A percentile compares a stretch with the other conserved stretches of the same genome.
Conservation (phyloP, 1,140 invertebrate genomes). For the Habropoda laboriosa region DNA sequence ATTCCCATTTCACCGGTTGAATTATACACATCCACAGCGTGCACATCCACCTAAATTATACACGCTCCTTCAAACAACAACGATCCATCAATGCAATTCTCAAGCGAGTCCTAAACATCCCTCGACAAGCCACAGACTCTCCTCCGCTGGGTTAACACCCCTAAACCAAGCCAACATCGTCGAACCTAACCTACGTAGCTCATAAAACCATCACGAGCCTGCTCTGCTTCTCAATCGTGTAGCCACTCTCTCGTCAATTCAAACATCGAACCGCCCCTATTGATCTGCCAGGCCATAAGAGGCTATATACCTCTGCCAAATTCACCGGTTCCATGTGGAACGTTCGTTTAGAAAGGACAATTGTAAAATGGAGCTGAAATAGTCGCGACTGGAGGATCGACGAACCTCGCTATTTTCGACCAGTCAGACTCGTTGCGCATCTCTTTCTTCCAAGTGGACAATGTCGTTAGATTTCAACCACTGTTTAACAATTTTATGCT, state of each 20-base stretch:
- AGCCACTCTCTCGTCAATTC: not conserved
- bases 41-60: not conserved
- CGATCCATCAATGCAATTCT: not conserved
- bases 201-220: not conserved
- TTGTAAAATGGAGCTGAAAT: too few relatives aligned
- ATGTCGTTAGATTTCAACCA: too few relatives aligned
- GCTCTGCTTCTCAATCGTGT: too few relatives aligned
- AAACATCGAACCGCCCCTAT: not conserved
- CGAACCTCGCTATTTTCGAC: too few relatives aligned
- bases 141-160: not conserved
- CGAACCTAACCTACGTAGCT: not conserved
- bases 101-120: not conserved
- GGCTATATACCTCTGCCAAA: too few relatives aligned
- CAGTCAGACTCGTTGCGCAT: too few relatives aligned
- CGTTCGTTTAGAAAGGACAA: too few relatives aligned
- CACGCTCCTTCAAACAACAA: not conserved
- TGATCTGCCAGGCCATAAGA: not conserved
- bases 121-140: not conserved
- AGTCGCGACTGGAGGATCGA: too few relatives aligned
- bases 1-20: constrained; percentile 4
- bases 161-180: not conserved
- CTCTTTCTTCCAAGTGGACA: too few relatives aligned
- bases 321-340: too few relatives aligned
- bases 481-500: too few relatives aligned
- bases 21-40: not conserved